Conservation (phyloP, 2,113 vertebrate species). For the Megaceryle maxima region DNA sequence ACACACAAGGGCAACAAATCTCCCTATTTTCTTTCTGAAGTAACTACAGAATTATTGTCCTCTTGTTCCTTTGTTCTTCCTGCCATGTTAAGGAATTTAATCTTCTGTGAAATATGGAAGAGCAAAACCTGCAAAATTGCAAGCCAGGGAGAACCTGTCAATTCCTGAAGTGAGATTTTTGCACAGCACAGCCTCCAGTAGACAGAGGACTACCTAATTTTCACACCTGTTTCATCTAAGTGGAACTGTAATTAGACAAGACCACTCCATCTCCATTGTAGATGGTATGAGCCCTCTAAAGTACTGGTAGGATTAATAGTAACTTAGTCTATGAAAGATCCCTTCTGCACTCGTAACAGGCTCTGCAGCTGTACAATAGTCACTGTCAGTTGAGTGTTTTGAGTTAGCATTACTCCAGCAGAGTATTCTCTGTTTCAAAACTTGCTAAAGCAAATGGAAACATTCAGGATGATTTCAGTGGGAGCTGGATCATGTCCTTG, state of each 20-base stretch:
- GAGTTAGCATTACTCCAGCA: not conserved
- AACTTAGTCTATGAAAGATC: not conserved
- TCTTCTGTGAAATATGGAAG: not conserved
- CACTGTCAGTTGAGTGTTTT: not conserved
- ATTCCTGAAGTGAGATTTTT: not conserved
- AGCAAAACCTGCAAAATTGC: not conserved
- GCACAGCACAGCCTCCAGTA: not conserved
- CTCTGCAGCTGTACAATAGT: not conserved
- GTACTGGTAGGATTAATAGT: not conserved
- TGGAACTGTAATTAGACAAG: not conserved
- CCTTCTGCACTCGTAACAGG: not conserved
- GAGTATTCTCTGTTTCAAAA: not conserved
- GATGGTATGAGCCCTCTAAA: not conserved
- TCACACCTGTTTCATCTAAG: not conserved
- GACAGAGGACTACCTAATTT: not conserved
- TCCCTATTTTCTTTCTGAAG: not conserved
- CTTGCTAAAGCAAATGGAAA: not conserved
- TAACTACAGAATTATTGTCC: not conserved
- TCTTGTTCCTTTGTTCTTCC: not conserved
- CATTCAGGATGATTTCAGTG: not conserved
- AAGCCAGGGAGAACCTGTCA: not conserved
- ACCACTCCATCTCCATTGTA: not conserved
- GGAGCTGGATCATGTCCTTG: not conserved
- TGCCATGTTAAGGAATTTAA: not conserved
- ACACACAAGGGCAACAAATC: not conserved